Evolutionary conservation across 53 echinoderm and acorn worm genomes (phyloP).

Genomic region (Antedon mediterranea): DNA sequence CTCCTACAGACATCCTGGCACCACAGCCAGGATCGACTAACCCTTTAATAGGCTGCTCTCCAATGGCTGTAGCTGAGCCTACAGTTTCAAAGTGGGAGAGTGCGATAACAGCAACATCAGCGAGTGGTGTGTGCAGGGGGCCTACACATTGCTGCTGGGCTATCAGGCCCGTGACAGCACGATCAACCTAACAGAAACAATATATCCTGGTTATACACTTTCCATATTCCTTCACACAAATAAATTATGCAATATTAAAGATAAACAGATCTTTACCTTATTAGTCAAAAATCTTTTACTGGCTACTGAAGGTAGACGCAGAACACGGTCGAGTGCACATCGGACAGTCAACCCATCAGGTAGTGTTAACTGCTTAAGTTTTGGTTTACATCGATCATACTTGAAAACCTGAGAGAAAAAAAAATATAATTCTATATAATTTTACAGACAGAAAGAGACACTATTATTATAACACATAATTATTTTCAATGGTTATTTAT

Average conservation of each 20-base stretch:
- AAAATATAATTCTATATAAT: not conserved
- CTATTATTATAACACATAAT: too few species aligned
- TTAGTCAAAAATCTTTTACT: conserved; percentile 96
- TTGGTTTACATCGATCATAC: conserved; percentile 30
- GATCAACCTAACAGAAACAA: conserved; percentile 47
- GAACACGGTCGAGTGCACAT: conserved; percentile 70
- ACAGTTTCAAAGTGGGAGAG: conserved; percentile 77
- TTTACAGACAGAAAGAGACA: too few species aligned
- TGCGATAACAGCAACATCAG: conserved; percentile 92
- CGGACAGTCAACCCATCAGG: conserved; percentile 47
- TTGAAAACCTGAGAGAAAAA: conserved; percentile 48
- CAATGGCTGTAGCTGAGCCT: conserved; percentile 90
- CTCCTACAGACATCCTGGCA: conserved; percentile 88
- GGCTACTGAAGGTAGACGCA: conserved; percentile 83
- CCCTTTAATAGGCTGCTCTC: conserved; percentile 94
- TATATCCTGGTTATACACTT: too few species aligned
- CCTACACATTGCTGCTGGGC: conserved; percentile 99
- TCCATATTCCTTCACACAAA: too few species aligned
- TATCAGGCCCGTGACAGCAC: conserved; percentile 81
- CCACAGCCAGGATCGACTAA: conserved; percentile 61
- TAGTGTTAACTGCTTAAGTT: conserved; percentile 34
- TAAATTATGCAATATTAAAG: too few species aligned
- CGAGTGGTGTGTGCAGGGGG: conserved; percentile 89
- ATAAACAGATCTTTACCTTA: conserved; percentile 33
- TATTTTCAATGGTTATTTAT: too few species aligned